Base-by-base conservation (phyloP, 2,113 vertebrate genomes). In the Pipa parva region DNA sequence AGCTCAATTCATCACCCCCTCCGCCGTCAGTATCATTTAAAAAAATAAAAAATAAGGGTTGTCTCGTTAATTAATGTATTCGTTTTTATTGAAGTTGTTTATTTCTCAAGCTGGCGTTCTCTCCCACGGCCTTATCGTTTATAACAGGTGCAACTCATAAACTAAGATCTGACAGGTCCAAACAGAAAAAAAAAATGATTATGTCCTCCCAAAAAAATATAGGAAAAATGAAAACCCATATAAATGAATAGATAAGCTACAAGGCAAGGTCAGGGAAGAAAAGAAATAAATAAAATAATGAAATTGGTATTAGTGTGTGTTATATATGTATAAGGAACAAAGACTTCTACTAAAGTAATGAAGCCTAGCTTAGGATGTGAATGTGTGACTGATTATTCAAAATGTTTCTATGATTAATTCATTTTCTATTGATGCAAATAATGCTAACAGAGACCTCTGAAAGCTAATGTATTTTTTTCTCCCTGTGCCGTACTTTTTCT, bases 341-440 rank as follows among this genome's bases (percentile, higher is more conserved):
- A 39, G 13, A 4, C 6, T 75, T 75, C 63, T 56, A 2, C 3
- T 28, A 69, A 54, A 13, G 12, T 63, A 63, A 55, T 12, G 66
- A 76, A 7, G 54, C 56, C 7, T 24, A 60, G 71, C 72, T 74
- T 64, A 49, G 66, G 12, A 64, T 54, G 66, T 29, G 25, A 20
- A 31, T 74, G 64, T 1, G 2, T 1, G 49, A 72, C 73, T 64
- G 83, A 81, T 84, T 78, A 83, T 82, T 83, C 78, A 82, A n/a
- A 79, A 80, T 65, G 3, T 29, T n/a, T 60, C 60, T 33, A 37
- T 82, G 87, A 88, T 88, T 76, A 84, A 85, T 83, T 85, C 63
- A 61, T 77, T 81, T 88, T 80, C 72, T 78, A 87, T 75, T 79
- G 83, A 85, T 83, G 84, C 80, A 88, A 84, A 84, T 83, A 87